phyloP scores from a whole-genome alignment of 2,797 vertebrate genomes.

The Sebastes aleutianus region DNA sequence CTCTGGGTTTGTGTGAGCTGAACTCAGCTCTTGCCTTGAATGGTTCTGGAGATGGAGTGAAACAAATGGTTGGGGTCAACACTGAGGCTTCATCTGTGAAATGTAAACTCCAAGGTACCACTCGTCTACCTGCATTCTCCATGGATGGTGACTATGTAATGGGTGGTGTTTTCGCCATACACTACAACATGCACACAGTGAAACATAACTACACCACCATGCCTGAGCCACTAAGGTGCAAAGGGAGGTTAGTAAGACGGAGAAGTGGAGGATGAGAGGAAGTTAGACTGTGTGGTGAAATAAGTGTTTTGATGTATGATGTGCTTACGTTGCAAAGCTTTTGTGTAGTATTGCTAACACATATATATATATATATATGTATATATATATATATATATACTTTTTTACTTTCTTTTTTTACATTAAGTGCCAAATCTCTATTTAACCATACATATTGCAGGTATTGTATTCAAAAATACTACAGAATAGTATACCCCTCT shows the following conservation, averaged over 20 bases:
- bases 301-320: background rate
- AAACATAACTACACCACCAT: constrained; percentile 55
- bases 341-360: no score
- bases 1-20: constrained; percentile 19
- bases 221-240: constrained; percentile 50
- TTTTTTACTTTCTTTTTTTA: no score
- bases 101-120: constrained; percentile 26
- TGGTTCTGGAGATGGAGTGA: background rate
- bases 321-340: background rate
- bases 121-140: constrained; percentile 30
- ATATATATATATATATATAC: no score
- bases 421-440: no score
- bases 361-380: no score
- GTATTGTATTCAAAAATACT: no score
- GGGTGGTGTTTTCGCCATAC: constrained; percentile 67
- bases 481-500: no score
- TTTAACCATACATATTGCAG: no score
- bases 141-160: constrained; percentile 59
- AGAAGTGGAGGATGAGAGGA: background rate
- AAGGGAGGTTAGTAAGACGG: constrained; percentile 57
- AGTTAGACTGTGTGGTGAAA: background rate
- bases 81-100: background rate
- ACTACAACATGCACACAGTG: constrained; percentile 44
- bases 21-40: constrained; percentile 2
- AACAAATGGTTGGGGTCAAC: background rate